A percentile compares a stretch with the other conserved stretches of the same genome.
phyloP scores from a whole-genome alignment of 1,140 invertebrate genomes.

The Drosophila ironensis region DNA sequence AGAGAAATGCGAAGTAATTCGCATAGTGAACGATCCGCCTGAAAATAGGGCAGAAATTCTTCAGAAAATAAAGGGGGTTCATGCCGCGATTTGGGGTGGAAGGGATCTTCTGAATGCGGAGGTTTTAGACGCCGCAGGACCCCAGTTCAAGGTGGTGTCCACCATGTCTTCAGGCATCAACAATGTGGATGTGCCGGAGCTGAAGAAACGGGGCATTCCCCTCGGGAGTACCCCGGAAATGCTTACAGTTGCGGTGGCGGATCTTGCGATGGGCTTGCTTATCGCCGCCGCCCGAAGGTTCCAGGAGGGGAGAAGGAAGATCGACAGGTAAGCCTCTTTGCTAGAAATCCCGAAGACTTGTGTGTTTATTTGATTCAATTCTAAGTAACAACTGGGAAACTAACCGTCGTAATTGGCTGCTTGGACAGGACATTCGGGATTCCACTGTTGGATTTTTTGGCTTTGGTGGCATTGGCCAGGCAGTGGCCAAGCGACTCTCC shows the following conservation, averaged over 20 bases:
- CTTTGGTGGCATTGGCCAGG: slow-evolving; percentile 91
- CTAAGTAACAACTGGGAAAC: slow-evolving; percentile 88
- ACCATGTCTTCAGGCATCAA: slow-evolving; percentile 95
- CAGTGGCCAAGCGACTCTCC: slow-evolving; percentile 87
- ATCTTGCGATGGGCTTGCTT: slow-evolving; percentile 87
- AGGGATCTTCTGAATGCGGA: slow-evolving; percentile 89
- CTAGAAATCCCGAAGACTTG: not conserved
- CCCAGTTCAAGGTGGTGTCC: slow-evolving; percentile 90
- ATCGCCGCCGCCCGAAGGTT: slow-evolving; percentile 85
- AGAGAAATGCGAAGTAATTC: slow-evolving; percentile 57
- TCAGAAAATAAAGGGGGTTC: slow-evolving; percentile 84
- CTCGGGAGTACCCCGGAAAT: slow-evolving; percentile 95
- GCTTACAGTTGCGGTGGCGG: slow-evolving; percentile 95
- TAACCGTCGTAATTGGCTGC: slow-evolving; percentile 94
- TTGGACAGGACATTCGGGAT: slow-evolving; percentile 89
- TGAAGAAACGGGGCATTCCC: slow-evolving; percentile 87
- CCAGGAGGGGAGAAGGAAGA: slow-evolving; percentile 86
- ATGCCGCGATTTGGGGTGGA: slow-evolving; percentile 87
- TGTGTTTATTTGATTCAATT: slow-evolving; percentile 80
- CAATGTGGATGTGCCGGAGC: slow-evolving; percentile 88
- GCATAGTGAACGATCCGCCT: slow-evolving; percentile 45
- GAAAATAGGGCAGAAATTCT: slow-evolving; percentile 83
- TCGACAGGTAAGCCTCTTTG: slow-evolving; percentile 53
- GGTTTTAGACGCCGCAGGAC: slow-evolving; percentile 87
- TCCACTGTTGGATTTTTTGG: slow-evolving; percentile 95